These are phyloP conservation scores for Yponomeuta cagnagella DNA, from an alignment of 2,888 invertebrate species.

Conservation along the genomic window DNA sequence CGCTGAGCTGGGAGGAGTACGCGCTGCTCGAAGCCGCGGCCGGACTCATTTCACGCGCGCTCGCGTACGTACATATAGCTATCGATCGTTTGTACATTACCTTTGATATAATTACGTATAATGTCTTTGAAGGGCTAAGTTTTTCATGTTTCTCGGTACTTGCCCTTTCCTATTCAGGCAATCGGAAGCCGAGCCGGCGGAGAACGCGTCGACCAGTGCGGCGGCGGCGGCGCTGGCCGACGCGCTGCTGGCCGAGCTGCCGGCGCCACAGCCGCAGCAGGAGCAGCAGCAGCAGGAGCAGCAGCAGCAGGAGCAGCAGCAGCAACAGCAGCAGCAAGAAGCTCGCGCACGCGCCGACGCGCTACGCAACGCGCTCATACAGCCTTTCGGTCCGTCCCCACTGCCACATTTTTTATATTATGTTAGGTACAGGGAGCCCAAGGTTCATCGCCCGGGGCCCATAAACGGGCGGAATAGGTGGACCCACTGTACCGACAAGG, in stretches of 20 bases:
- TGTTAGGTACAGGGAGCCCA: too few relatives aligned
- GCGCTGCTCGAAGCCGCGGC: slow-evolving; percentile 13
- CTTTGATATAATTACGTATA: too few relatives aligned
- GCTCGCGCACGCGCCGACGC: slow-evolving; percentile 75
- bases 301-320: too few relatives aligned
- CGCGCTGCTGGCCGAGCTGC: not conserved
- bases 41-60: not conserved
- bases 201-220: not conserved
- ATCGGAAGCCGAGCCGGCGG: not conserved
- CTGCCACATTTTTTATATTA: too few relatives aligned
- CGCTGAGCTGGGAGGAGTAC: slow-evolving; percentile 20
- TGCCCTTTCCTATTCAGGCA: not conserved
- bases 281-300: slow-evolving; percentile 15
- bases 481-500: too few relatives aligned
- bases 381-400: slow-evolving; percentile 72
- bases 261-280: slow-evolving; percentile 38
- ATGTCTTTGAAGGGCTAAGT: too few relatives aligned
- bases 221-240: not conserved
- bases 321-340: too few relatives aligned
- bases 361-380: slow-evolving; percentile 79
- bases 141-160: too few relatives aligned
- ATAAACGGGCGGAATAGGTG: too few relatives aligned
- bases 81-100: too few relatives aligned
- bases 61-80: not conserved
- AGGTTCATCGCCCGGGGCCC: too few relatives aligned